Base-by-base conservation (phyloP, 2,113 vertebrate species). In the Syrmaticus mikado region DNA sequence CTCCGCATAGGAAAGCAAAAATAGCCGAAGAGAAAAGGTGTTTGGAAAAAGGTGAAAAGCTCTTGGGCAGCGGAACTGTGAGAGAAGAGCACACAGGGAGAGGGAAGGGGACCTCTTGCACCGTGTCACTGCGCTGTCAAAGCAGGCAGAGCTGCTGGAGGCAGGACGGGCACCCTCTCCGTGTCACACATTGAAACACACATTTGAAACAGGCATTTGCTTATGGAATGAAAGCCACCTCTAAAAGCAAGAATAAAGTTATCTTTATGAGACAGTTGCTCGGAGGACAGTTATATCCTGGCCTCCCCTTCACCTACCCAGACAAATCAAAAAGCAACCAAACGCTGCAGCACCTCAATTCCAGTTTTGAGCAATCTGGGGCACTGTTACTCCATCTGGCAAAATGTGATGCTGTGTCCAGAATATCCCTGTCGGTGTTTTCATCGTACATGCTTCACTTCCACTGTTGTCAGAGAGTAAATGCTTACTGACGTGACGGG, bases 281-380 rank as follows among this genome's bases (percentile, higher is more conserved):
- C 82, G 24, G 38, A 67, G 72, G 55, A 50, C 45, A 72, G 46
- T 50, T 80, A 21, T 41, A 8, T 4, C 6, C 28, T 45, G 36
- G 28, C 55, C 30, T 78, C 21, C 53, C 43, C 62, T 76, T 11
- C 20, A 76, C 36, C 66, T 17, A 66, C n/a, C 10, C 72, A 80
- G 67, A 15, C 50, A 76, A 48, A 82, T 52, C 61, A 38, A 91
- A 91, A 87, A 85, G 82, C 85, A 94, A 52, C 70, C 92, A 94
- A 90, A 82, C 60, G 73, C 92, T 82, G 19, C 76, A 93, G 60
- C 76, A 71, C 75, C 88, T 95, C n/a, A 64, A 92, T 95, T 95
- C 88, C 86, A 82, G 41, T 78, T 79, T 62, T 75, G 72, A 79
- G 70, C 71, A 92, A 64, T 94, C 87, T 84, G 67, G 85, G 45